Percentiles rank a stretch among this genome's conserved stretches.
phyloP scores from a whole-genome alignment of 1,140 invertebrate genomes.

The Lepidurus couesii region DNA sequence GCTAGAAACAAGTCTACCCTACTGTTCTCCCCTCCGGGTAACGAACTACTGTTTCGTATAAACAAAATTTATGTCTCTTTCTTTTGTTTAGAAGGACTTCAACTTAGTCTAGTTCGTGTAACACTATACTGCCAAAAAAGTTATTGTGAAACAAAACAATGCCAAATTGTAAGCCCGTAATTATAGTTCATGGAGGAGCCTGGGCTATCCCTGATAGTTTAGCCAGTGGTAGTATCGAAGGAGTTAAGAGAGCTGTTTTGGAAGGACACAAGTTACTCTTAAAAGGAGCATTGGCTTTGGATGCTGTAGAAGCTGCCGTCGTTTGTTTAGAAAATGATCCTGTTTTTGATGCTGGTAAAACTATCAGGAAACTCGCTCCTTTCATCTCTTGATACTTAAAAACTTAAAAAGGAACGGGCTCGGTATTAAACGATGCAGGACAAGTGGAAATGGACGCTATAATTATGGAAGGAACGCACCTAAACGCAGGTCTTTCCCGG shows the following conservation, averaged over 20 bases:
- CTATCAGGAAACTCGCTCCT: neutral
- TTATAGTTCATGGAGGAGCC: constrained; percentile 41
- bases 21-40: too few relatives aligned
- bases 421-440: constrained; percentile 43
- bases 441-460: constrained; percentile 52
- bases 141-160: constrained; percentile 27
- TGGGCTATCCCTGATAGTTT: constrained; percentile 40
- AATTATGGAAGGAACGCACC: constrained; percentile 48
- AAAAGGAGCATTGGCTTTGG: constrained; percentile 44
- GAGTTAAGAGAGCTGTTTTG: constrained; percentile 37
- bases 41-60: too few relatives aligned
- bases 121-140: neutral
- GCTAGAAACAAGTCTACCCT: neutral
- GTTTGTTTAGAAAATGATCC: constrained; percentile 48
- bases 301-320: constrained; percentile 49
- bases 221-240: constrained; percentile 32
- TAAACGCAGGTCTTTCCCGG: constrained; percentile 38
- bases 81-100: too few relatives aligned
- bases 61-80: too few relatives aligned
- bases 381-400: neutral
- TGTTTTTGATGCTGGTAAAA: constrained; percentile 50
- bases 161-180: constrained; percentile 33
- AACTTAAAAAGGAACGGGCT: constrained; percentile 41
- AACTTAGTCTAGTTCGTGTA: neutral
- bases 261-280: constrained; percentile 35